These are phyloP conservation scores for Drosophila pruinosa DNA, from an alignment of 1,140 invertebrate species.

Conservation along the genomic window DNA sequence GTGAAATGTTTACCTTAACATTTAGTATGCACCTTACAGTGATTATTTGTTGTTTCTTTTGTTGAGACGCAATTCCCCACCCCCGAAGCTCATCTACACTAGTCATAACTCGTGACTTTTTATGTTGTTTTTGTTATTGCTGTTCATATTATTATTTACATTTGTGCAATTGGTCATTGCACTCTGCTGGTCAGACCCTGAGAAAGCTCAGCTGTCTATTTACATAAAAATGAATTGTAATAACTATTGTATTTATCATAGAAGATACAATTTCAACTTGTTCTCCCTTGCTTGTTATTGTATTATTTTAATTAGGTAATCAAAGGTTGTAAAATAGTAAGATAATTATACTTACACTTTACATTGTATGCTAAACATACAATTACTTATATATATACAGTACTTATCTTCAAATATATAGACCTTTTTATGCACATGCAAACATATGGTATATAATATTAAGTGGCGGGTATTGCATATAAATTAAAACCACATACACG, in stretches of 20 bases:
- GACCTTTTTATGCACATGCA: too few species aligned
- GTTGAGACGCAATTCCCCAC: conserved; percentile 25
- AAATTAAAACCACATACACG: not conserved
- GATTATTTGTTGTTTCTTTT: conserved; percentile 12
- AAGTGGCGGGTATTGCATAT: not conserved
- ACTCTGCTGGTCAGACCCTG: conserved; percentile 10
- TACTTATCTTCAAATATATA: too few species aligned
- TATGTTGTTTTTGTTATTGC: conserved; percentile 1
- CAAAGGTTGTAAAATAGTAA: not conserved
- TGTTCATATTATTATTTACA: conserved; percentile 5
- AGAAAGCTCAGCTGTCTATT: not conserved
- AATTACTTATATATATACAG: too few species aligned
- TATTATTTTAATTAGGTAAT: not conserved
- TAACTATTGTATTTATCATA: conserved; percentile 6
- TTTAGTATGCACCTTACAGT: conserved; percentile 34
- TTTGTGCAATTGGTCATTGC: conserved; percentile 35
- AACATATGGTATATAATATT: too few species aligned
- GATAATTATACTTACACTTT: not conserved
- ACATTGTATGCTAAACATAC: not conserved
- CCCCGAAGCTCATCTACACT: too few species aligned
- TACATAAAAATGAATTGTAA: conserved; percentile 6
- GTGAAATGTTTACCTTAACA: conserved; percentile 38
- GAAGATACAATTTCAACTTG: not conserved
- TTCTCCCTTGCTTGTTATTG: not conserved
- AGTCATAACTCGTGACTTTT: conserved; percentile 1